Evolutionary conservation across 2,113 vertebrate genomes (phyloP).

Genomic region (Spea bombifrons): DNA sequence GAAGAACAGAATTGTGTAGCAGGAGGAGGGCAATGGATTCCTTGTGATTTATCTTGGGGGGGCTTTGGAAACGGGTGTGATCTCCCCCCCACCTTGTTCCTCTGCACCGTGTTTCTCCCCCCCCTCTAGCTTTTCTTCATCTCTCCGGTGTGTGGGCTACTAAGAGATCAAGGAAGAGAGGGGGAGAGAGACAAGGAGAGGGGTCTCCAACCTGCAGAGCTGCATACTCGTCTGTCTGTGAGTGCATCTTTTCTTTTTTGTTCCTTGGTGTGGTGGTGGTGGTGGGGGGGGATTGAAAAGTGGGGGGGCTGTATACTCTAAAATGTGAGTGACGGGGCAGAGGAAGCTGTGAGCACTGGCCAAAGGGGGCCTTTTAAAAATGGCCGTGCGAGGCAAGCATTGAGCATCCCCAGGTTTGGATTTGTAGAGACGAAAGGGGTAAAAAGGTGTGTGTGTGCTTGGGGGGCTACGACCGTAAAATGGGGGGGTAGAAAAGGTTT

Average conservation of each 20-base stretch:
- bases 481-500: neutral
- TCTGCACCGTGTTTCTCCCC: conserved; percentile 27
- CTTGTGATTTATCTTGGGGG: conserved; percentile 39
- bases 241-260: conserved; percentile 11
- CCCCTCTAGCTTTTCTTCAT: conserved; percentile 11
- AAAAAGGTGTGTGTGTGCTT: neutral
- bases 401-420: conserved; percentile 20
- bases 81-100: neutral
- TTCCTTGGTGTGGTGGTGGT: neutral
- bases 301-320: neutral
- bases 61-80: conserved; percentile 20
- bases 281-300: neutral
- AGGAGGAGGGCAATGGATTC: conserved; percentile 26
- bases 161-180: conserved; percentile 12
- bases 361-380: conserved; percentile 36
- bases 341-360: neutral
- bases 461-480: conserved; percentile 11
- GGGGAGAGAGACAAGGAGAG: conserved; percentile 1
- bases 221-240: conserved; percentile 42
- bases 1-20: conserved; percentile 32
- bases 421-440: conserved; percentile 18
- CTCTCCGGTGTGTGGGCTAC: conserved; percentile 29
- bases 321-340: neutral
- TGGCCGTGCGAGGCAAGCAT: conserved; percentile 20
- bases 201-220: neutral